Evolutionary conservation across 2,113 vertebrate genomes (phyloP).

Genomic region (Smithornis capensis): DNA sequence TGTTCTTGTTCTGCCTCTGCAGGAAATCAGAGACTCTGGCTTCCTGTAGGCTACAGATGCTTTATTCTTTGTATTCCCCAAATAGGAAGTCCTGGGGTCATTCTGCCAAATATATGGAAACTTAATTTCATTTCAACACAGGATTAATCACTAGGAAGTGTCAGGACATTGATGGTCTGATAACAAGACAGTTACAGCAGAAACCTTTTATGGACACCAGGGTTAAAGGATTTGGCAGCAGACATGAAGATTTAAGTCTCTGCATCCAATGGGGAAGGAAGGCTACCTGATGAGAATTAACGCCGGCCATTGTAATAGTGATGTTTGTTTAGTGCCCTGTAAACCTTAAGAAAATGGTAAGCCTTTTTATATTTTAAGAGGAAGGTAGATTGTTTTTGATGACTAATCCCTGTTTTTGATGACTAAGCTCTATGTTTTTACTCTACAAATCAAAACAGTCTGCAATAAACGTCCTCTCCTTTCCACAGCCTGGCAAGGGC

Average conservation of each 20-base stretch:
- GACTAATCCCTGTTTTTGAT: constrained; percentile 58
- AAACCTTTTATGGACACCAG: constrained; percentile 58
- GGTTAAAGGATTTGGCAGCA: constrained; percentile 20
- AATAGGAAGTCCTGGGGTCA: constrained; percentile 61
- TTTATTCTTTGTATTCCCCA: constrained; percentile 59
- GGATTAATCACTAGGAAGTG: constrained; percentile 59
- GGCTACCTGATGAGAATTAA: constrained; percentile 52
- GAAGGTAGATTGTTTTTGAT: constrained; percentile 46
- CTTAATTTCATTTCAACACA: constrained; percentile 54
- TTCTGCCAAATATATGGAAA: constrained; percentile 44
- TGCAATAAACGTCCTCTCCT: not conserved
- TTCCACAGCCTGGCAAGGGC: not conserved
- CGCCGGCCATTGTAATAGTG: not conserved
- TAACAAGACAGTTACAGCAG: constrained; percentile 52
- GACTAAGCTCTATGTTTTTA: constrained; percentile 43
- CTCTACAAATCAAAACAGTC: constrained; percentile 5
- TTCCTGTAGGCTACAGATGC: constrained; percentile 65
- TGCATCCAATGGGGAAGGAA: not conserved
- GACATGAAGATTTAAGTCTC: not conserved
- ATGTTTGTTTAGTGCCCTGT: not conserved
- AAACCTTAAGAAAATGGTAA: constrained; percentile 14
- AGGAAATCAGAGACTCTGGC: constrained; percentile 71
- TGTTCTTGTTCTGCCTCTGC: constrained; percentile 55
- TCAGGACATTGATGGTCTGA: constrained; percentile 21
- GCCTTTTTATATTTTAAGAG: constrained; percentile 20